Percentiles rank a stretch among this genome's conserved stretches.
phyloP scores from a whole-genome alignment of 2,797 vertebrate genomes.

The Clarias platycephalus region DNA sequence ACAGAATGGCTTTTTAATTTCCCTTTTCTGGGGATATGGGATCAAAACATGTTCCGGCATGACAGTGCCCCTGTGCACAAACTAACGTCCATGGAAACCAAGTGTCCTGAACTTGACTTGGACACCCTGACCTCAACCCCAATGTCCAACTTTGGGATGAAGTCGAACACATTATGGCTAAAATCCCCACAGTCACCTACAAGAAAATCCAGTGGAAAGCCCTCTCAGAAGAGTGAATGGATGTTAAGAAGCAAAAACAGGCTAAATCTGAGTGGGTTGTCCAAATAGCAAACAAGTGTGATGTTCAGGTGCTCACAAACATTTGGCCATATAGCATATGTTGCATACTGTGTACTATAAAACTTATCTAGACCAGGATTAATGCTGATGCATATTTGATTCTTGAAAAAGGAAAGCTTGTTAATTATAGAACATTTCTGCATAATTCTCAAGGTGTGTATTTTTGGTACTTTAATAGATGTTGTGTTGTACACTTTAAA shows the following conservation, averaged over 20 bases:
- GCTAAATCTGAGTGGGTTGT: not conserved
- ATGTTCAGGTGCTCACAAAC: not conserved
- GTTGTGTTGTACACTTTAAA: not conserved
- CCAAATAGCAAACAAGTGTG: not conserved
- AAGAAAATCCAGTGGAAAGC: not conserved
- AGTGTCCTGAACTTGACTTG: too few relatives aligned
- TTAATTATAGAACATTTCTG: not conserved
- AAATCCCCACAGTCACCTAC: not conserved
- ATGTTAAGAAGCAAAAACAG: not conserved
- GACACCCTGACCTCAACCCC: too few relatives aligned
- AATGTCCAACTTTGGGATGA: too few relatives aligned
- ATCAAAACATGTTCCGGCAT: not conserved
- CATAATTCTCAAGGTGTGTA: not conserved
- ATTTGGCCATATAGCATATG: not conserved
- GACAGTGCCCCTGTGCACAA: not conserved
- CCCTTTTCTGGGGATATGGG: not conserved
- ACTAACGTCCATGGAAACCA: too few relatives aligned
- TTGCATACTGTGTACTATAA: not conserved
- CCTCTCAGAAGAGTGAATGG: not conserved
- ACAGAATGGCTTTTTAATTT: not conserved
- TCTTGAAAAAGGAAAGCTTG: not conserved
- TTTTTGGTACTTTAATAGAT: not conserved
- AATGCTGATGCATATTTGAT: not conserved
- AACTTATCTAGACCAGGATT: not conserved
- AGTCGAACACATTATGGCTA: not conserved